Evolutionary conservation across 2,888 invertebrate genomes (phyloP).

Genomic region (Margaritifera margaritifera): DNA sequence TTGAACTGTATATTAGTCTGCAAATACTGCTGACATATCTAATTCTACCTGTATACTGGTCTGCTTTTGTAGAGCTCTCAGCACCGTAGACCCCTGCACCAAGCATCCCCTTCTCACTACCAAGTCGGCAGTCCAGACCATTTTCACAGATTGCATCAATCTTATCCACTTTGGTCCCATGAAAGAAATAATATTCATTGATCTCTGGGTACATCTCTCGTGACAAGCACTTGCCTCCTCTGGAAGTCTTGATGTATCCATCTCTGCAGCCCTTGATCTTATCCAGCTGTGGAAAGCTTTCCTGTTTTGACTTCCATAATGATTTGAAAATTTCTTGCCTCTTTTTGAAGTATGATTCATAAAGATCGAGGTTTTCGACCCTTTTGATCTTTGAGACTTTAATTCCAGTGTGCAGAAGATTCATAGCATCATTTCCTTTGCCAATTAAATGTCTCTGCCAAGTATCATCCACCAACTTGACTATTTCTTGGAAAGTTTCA

Average conservation of each 20-base stretch:
- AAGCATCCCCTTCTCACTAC: constrained; percentile 43
- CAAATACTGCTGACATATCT: too few relatives aligned
- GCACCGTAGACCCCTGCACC: constrained; percentile 56
- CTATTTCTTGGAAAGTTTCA: constrained; percentile 31
- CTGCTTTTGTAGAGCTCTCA: constrained; percentile 56
- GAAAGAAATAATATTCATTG: constrained; percentile 55
- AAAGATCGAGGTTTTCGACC: constrained; percentile 52
- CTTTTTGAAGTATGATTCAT: constrained; percentile 32
- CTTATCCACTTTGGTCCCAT: constrained; percentile 48
- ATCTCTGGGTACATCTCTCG: constrained; percentile 39
- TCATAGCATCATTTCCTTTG: constrained; percentile 46
- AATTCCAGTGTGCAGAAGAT: constrained; percentile 16
- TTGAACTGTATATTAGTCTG: too few relatives aligned
- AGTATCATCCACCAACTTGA: constrained; percentile 37
- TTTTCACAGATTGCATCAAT: constrained; percentile 37
- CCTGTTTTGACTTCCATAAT: neutral
- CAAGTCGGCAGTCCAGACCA: constrained; percentile 46
- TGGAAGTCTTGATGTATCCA: constrained; percentile 8
- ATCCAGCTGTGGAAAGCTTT: constrained; percentile 16
- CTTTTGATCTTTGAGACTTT: constrained; percentile 45
- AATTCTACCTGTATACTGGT: constrained; percentile 39
- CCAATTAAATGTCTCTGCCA: constrained; percentile 38
- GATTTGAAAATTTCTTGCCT: constrained; percentile 32
- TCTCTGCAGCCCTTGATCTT: constrained; percentile 12
- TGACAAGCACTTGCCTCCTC: constrained; percentile 9